A percentile compares a stretch with the other conserved stretches of the same genome.
Conservation (phyloP, 2,113 vertebrate genomes). For the Hystrix cristata region DNA sequence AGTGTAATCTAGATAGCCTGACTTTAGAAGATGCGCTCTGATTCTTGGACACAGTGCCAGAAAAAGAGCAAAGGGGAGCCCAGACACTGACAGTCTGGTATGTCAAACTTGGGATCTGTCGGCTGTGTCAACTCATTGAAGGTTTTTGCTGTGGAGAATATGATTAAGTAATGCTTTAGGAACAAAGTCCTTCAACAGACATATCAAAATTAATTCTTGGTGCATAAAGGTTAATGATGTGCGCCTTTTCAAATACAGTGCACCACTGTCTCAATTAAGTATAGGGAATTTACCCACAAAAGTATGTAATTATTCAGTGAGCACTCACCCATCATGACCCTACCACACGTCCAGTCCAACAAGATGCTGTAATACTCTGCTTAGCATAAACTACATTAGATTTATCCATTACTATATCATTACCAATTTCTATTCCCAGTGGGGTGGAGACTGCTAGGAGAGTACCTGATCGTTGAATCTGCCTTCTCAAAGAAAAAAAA, state of each 20-base stretch:
- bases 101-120: neutral
- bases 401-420: neutral
- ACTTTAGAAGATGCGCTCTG: neutral
- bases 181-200: neutral
- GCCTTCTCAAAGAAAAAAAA: constrained; percentile 12
- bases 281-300: neutral
- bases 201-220: neutral
- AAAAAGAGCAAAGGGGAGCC: neutral
- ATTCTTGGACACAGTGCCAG: neutral
- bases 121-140: neutral
- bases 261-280: neutral
- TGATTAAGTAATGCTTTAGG: neutral
- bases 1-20: neutral
- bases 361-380: neutral
- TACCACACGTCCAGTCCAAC: neutral
- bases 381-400: neutral
- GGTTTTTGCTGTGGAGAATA: neutral
- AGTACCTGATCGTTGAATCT: neutral
- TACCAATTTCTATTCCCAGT: neutral
- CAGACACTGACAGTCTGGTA: neutral
- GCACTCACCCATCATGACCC: neutral
- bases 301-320: neutral
- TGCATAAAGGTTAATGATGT: neutral
- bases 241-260: neutral
- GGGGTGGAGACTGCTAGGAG: neutral